These are phyloP conservation scores for Prochilodus magdalenae DNA, from an alignment of 2,113 vertebrate genomes.

Conservation along the genomic window DNA sequence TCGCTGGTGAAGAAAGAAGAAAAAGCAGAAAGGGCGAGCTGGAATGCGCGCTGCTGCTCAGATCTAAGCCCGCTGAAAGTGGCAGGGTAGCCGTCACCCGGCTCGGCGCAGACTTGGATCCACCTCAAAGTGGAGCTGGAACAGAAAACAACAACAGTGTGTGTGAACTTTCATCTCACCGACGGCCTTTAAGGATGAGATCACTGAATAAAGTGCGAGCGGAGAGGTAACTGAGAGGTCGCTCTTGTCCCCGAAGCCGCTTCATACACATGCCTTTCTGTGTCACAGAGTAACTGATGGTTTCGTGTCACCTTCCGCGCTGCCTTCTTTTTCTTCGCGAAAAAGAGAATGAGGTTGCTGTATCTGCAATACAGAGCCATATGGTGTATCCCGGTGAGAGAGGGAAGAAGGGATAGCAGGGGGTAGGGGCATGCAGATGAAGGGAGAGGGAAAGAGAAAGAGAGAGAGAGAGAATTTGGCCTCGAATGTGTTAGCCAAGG, in stretches of 20 bases:
- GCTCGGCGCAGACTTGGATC: constrained; percentile 56
- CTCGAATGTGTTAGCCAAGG: constrained; percentile 72
- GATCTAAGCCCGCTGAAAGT: constrained; percentile 46
- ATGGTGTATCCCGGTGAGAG: constrained; percentile 74
- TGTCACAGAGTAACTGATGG: constrained; percentile 32
- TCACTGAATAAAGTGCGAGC: constrained; percentile 51
- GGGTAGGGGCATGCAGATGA: constrained; percentile 32
- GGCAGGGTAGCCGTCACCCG: constrained; percentile 47
- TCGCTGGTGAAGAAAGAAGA: constrained; percentile 50
- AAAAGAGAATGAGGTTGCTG: constrained; percentile 63
- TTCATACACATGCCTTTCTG: background rate
- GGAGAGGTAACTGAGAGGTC: constrained; percentile 35
- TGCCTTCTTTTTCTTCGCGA: constrained; percentile 35
- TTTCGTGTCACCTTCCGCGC: constrained; percentile 34
- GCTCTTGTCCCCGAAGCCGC: constrained; percentile 34
- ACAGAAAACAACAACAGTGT: constrained; percentile 56
- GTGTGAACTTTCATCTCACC: constrained; percentile 57
- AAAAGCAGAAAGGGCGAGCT: constrained; percentile 34
- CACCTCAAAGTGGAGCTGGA: constrained; percentile 62
- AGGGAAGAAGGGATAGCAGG: constrained; percentile 22
- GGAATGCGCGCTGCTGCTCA: constrained; percentile 50
- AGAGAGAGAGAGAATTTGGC: constrained; percentile 67
- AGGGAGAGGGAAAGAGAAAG: constrained; percentile 63
- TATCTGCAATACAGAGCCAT: constrained; percentile 75
- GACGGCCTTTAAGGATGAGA: constrained; percentile 58